These are phyloP conservation scores for Halesus radiatus DNA, from an alignment of 1,140 invertebrate genomes.

Conservation along the genomic window DNA sequence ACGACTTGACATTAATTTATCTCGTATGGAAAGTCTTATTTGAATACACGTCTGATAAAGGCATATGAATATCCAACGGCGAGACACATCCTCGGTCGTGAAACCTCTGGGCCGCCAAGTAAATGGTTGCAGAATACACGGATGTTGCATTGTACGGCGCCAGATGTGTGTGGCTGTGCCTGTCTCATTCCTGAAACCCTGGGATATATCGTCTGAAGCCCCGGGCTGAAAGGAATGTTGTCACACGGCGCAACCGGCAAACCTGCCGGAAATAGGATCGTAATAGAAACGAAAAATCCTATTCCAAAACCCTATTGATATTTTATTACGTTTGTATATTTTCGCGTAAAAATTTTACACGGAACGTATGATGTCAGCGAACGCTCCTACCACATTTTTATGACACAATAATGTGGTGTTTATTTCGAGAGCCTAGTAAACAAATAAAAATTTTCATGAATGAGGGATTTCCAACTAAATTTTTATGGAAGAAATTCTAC, in stretches of 20 bases:
- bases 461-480: too few relatives aligned
- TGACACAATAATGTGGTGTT: too few relatives aligned
- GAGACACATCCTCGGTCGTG: not conserved
- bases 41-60: too few relatives aligned
- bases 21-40: too few relatives aligned
- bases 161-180: not conserved
- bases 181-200: slow-evolving; percentile 2
- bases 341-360: slow-evolving; percentile 1
- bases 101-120: not conserved
- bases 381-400: too few relatives aligned
- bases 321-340: slow-evolving; percentile 41
- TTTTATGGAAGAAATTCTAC: too few relatives aligned
- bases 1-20: too few relatives aligned
- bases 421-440: too few relatives aligned
- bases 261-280: slow-evolving; percentile 16
- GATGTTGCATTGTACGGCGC: not conserved
- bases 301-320: slow-evolving; percentile 39
- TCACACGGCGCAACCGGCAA: not conserved
- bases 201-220: slow-evolving; percentile 12
- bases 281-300: slow-evolving; percentile 47
- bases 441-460: too few relatives aligned
- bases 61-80: too few relatives aligned
- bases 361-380: not conserved
- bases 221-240: not conserved
- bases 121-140: not conserved